A percentile compares a stretch with the other conserved stretches of the same genome.
These are phyloP conservation scores for Beaufortia kweichowensis DNA, from an alignment of 2,113 vertebrate species.

Conservation along the genomic window DNA sequence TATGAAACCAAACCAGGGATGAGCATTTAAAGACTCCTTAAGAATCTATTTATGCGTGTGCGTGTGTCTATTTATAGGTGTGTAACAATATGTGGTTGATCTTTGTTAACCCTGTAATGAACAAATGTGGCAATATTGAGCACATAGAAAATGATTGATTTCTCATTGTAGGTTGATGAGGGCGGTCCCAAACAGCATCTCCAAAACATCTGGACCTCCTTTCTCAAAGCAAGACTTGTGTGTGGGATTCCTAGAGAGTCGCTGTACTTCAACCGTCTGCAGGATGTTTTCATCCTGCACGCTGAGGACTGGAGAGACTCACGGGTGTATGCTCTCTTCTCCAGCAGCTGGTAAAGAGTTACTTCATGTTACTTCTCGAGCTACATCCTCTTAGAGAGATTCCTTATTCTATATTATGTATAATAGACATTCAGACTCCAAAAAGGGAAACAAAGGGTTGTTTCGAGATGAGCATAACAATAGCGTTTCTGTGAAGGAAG, in stretches of 20 bases:
- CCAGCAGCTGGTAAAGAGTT: constrained; percentile 84
- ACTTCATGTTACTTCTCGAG: not conserved
- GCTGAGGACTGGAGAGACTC: constrained; percentile 76
- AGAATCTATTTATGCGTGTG: no score
- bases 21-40: no score
- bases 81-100: no score
- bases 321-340: constrained; percentile 84
- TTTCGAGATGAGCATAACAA: not conserved
- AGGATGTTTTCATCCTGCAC: constrained; percentile 80
- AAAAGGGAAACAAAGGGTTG: not conserved
- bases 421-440: not conserved
- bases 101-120: no score
- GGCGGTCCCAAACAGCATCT: constrained; percentile 82
- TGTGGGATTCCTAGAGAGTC: constrained; percentile 82
- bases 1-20: no score
- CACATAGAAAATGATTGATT: not conserved
- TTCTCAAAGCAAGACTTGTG: constrained; percentile 88
- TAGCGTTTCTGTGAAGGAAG: no score
- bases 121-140: no score
- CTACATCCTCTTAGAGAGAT: not conserved
- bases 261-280: constrained; percentile 85
- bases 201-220: constrained; percentile 89
- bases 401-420: not conserved
- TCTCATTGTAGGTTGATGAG: constrained; percentile 78
- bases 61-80: no score